Evolutionary conservation across 2,888 invertebrate species (phyloP), one percentile per base, ranked within the genome.

Genomic region (Diogma glabrata): DNA sequence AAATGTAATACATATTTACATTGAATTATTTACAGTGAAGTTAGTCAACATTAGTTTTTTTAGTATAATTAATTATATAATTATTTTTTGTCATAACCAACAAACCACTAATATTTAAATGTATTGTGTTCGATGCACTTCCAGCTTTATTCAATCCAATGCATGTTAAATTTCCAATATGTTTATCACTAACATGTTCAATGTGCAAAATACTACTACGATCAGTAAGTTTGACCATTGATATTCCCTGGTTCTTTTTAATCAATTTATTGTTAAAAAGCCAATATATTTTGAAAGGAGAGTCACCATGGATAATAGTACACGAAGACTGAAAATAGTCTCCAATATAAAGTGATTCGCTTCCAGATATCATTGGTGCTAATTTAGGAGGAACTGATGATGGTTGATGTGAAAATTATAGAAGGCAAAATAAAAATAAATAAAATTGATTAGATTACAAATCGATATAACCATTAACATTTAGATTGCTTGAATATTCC

Each of bases 231-330:
- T 67, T 67, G 40, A 66, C 47, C 30, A 69, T 61, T 19, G 47
- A 62, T 51, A 68, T 57, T 9, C 66, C 67, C 14, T 61, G 55
- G 53, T 63, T 51, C 43, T 59, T 53, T n/a, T 58, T 55, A 17
- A 63, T 63, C 26, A 64, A 61, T 43, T 64, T 61, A 51, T 62
- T 64, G 56, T 86, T 80, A 65, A 84, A 79, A 61, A 77, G 77
- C 90, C 90, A 91, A 52, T 75, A 75, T 52, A 91, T 81, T 60
- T 77, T 78, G 60, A 87, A 76, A 26, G 90, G 90, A 56, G 82
- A 75, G 72, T 91, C 89, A 57, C 90, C 87, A 64, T 83, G 81
- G 58, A 82, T 75, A 57, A 83, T 78, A 47, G 81, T 80, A 69
- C 86, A 87, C 58, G 58, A 58, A 24, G 78, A 71, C 63, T 78